Evolutionary conservation across 2,888 invertebrate genomes (phyloP).

Genomic region (Polyommatus icarus): DNA sequence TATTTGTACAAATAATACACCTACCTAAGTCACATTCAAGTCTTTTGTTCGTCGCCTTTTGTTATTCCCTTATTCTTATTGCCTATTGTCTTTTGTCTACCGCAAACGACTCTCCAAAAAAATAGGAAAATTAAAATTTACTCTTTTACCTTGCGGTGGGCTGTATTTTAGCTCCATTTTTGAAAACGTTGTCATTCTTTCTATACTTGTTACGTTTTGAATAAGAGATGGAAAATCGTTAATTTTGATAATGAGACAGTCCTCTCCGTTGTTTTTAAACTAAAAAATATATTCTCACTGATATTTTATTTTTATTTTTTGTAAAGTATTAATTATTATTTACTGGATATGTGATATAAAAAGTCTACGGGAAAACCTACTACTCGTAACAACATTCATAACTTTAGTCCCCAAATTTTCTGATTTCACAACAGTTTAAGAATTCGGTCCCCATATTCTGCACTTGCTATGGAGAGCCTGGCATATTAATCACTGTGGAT

Average conservation of each 20-base stretch:
- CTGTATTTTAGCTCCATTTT: not conserved
- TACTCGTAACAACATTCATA: no score
- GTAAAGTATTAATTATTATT: no score
- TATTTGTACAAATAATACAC: constrained; percentile 15
- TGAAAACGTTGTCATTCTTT: not conserved
- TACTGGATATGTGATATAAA: no score
- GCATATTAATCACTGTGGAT: no score
- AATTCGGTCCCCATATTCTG: no score
- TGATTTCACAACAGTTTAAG: no score
- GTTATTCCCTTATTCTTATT: constrained; percentile 19
- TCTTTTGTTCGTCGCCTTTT: constrained; percentile 21
- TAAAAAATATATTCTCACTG: no score
- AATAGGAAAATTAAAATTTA: constrained; percentile 2
- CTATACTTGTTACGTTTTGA: not conserved
- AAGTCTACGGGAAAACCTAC: no score
- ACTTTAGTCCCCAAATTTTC: no score
- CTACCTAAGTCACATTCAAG: constrained; percentile 10
- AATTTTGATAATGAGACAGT: not conserved
- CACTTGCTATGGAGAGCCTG: no score
- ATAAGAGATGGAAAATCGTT: no score
- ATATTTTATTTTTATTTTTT: no score
- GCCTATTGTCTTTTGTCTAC: constrained; percentile 5
- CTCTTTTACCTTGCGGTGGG: not conserved
- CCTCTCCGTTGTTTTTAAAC: not conserved
- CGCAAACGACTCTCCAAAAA: not conserved